Evolutionary conservation across 2,113 vertebrate species (phyloP).

Genomic region (Mixornis gularis): DNA sequence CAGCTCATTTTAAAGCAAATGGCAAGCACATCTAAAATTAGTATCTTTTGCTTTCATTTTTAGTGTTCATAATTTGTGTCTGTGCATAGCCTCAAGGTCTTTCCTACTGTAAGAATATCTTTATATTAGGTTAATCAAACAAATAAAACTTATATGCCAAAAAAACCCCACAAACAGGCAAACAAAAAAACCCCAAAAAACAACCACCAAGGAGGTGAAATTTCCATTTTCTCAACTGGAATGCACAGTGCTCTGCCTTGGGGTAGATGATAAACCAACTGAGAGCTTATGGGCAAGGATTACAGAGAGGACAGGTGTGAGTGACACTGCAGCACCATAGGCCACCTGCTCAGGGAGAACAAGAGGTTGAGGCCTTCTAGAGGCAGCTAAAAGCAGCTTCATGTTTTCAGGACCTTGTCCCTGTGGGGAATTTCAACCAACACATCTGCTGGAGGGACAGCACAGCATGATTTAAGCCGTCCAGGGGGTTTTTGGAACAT

Average conservation of each 20-base stretch:
- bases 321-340: not conserved
- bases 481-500: not conserved
- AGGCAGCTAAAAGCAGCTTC: not conserved
- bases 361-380: not conserved
- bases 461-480: not conserved
- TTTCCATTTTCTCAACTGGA: not conserved
- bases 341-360: not conserved
- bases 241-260: not conserved
- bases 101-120: not conserved
- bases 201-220: not conserved
- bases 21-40: not conserved
- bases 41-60: not conserved
- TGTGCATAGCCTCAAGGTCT: not conserved
- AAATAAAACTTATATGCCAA: not conserved
- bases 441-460: not conserved
- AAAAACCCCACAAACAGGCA: rapidly evolving
- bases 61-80: not conserved
- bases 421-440: not conserved
- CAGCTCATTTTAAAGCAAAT: not conserved
- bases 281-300: not conserved
- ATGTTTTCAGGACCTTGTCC: not conserved
- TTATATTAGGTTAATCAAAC: not conserved
- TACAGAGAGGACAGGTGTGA: not conserved
- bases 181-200: not conserved
- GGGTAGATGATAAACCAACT: not conserved